phyloP scores from a whole-genome alignment of 2,113 vertebrate species.

The Neodon shergylaensis region DNA sequence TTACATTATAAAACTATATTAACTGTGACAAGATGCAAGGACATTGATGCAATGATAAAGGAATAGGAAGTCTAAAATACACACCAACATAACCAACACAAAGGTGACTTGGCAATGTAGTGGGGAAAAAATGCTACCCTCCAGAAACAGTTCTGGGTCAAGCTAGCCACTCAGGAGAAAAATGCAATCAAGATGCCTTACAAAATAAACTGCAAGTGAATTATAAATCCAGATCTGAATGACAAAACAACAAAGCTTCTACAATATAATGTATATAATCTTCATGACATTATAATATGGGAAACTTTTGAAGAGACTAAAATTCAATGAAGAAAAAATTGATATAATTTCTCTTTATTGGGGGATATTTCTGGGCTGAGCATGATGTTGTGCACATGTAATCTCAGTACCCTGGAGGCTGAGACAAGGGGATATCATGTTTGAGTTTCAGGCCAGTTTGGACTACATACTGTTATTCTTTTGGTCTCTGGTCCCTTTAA shows the following conservation, averaged over 20 bases:
- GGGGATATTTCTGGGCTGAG: background rate
- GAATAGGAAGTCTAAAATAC: background rate
- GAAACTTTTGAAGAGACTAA: background rate
- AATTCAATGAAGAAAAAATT: background rate
- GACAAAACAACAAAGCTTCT: background rate
- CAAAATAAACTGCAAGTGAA: background rate
- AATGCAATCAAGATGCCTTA: background rate
- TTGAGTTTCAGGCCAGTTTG: background rate
- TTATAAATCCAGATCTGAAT: conserved; percentile 22
- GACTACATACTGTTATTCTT: background rate
- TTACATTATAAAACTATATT: conserved; percentile 10
- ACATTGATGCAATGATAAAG: background rate
- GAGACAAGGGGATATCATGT: background rate
- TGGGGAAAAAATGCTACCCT: background rate
- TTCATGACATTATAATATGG: background rate
- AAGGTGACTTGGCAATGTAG: background rate
- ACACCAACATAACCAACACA: background rate
- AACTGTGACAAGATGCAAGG: background rate
- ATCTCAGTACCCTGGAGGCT: background rate
- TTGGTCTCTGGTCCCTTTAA: too few relatives aligned
- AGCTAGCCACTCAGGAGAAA: background rate
- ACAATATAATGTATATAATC: background rate
- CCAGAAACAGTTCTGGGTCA: background rate
- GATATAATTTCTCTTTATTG: background rate
- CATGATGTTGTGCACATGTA: background rate